Evolutionary conservation across 2,113 vertebrate species (phyloP), one percentile per base, ranked within the genome.

Genomic region (Nymphicus hollandicus): DNA sequence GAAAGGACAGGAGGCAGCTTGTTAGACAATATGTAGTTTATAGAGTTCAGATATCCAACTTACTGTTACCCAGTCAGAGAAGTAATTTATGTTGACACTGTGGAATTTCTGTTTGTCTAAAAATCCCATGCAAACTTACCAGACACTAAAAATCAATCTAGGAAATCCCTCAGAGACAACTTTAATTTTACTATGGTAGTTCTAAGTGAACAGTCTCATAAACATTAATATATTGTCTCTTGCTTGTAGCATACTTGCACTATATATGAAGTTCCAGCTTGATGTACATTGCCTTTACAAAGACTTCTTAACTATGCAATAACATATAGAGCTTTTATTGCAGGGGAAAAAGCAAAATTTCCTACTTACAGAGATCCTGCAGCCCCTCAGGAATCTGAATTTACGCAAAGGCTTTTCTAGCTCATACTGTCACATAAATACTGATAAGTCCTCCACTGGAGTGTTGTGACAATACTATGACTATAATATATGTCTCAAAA

Each of bases 1-100:
- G 81, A 91, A 89, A 93, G 39, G 83, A 81, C 47, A 76, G 56
- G 25, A 77, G 56, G 55, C 64, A 94, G 86, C 79, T 95, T 91
- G 81, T 94, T 93, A 92, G 96, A 76, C 77, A 94, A 66, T 82
- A 89, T 71, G 52, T 49, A 71, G 53, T 60, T 16, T 88, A 79
- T 91, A 93, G 37, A 35, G 56, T 35, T 58, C 56, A 58, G 56
- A 23, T 58, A 58, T 58, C 23, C 56, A 58, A 58, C 33, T 58
- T 23, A 15, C 20, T 58, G 33, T 23, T n/a, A n/a, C 20, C 33
- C 22, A n/a, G 33, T 58, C 56, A 35, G 13, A 58, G 20, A 58
- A 58, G 33, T 23, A 58, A 35, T 35, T 35, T 58, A 35, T 35
- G n/a, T 15, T 58, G 33, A 58, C 33, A 35, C 56, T 58, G 33